These are phyloP conservation scores for Chaetodon trifascialis DNA, from an alignment of 2,113 vertebrate genomes.

Conservation along the genomic window DNA sequence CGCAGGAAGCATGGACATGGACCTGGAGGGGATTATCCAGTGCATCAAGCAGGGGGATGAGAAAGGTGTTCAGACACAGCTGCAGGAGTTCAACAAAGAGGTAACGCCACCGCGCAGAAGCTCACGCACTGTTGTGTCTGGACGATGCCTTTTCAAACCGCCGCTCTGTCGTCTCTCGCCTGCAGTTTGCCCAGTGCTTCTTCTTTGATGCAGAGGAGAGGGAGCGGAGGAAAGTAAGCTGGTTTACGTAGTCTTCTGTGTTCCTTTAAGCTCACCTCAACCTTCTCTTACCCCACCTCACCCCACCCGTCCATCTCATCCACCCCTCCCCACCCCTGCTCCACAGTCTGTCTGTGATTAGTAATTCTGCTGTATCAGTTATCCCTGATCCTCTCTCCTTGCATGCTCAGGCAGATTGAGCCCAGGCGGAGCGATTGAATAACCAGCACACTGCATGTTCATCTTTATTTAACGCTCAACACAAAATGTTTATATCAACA, in stretches of 20 bases:
- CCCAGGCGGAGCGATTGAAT: conserved; percentile 28
- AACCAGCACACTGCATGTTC: conserved; percentile 27
- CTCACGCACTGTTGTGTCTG: neutral
- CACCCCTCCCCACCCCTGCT: conserved; percentile 4
- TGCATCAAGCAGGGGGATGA: conserved; percentile 82
- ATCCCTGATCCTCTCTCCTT: conserved; percentile 74
- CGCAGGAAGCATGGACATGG: conserved; percentile 73
- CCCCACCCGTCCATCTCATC: neutral
- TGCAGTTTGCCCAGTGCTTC: conserved; percentile 85
- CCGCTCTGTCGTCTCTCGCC: conserved; percentile 25
- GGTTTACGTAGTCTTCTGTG: neutral
- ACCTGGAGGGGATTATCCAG: conserved; percentile 82
- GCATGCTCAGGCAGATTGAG: conserved; percentile 64
- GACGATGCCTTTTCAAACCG: neutral
- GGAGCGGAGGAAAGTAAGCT: conserved; percentile 79
- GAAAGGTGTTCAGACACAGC: conserved; percentile 72
- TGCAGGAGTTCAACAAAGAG: conserved; percentile 84
- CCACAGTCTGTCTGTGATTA: conserved; percentile 69
- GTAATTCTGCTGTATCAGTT: conserved; percentile 79
- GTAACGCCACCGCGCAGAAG: conserved; percentile 45
- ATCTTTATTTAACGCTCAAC: conserved; percentile 33
- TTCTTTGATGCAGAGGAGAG: conserved; percentile 83
- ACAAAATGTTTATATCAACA: too few relatives aligned
- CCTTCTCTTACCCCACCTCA: neutral
- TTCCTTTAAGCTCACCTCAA: conserved; percentile 5